phyloP scores from a whole-genome alignment of 2,888 invertebrate genomes.

The Drosophila crucigera region DNA sequence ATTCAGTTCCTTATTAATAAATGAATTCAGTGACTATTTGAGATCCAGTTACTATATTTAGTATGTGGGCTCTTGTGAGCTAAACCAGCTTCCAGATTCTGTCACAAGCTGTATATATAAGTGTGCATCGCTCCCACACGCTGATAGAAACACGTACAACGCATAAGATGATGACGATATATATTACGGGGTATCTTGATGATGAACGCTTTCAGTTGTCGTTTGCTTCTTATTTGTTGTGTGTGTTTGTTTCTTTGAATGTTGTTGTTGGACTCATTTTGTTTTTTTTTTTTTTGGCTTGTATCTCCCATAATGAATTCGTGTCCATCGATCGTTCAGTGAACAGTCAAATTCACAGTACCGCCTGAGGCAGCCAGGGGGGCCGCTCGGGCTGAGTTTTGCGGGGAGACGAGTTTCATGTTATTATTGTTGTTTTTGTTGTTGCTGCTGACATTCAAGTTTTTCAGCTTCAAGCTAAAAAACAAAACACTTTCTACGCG shows the following conservation, averaged over 20 bases:
- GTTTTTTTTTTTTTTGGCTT: not conserved
- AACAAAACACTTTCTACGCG: slow-evolving; percentile 80
- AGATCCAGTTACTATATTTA: not conserved
- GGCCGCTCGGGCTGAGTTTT: not conserved
- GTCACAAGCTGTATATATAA: not conserved
- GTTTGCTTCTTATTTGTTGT: not conserved
- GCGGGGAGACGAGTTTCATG: slow-evolving; percentile 25
- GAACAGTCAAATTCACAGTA: slow-evolving; percentile 38
- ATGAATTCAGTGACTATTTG: not conserved
- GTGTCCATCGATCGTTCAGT: slow-evolving; percentile 58
- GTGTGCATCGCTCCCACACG: not conserved
- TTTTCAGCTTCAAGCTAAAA: slow-evolving; percentile 56
- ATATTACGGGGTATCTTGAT: slow-evolving; percentile 16
- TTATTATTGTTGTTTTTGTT: slow-evolving; percentile 28
- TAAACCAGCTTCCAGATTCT: not conserved
- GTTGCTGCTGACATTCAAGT: slow-evolving; percentile 67
- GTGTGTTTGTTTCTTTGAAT: not conserved
- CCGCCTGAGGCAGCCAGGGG: slow-evolving; percentile 9
- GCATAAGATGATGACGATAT: not conserved
- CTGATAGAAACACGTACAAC: not conserved
- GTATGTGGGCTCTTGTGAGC: not conserved
- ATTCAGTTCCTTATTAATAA: not conserved
- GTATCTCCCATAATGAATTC: slow-evolving; percentile 34
- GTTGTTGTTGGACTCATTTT: not conserved
- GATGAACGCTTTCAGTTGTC: not conserved